Base-by-base conservation (phyloP, 2,888 invertebrate genomes). In the Eledone cirrhosa region DNA sequence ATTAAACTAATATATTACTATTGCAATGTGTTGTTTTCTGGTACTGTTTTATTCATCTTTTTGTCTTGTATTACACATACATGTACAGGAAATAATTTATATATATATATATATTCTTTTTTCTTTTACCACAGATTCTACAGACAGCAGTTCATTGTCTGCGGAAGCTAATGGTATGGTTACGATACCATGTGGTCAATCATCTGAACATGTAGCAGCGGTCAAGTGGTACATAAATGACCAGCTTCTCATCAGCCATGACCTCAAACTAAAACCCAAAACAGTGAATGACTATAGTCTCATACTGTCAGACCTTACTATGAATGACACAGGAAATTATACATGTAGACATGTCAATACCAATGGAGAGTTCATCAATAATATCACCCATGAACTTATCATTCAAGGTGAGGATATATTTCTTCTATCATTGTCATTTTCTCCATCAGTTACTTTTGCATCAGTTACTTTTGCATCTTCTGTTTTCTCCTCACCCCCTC, bases 201-300 rank as follows among this genome's bases (percentile, higher is more conserved):
- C 29, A 1, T 76, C 48, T 29, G 76, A 76, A 29, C n/a, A 76
- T 0, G 48, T 76, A 13, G 48, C 29, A 48, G 24, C 48, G 41
- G 48, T 76, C 76, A 76, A 48, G 22, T 76, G 76, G 76, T 76
- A 76, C 48, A 29, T 29, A 76, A 41, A 76, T 8, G 76, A 76
- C 27, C 48, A 76, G 27, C 29, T 76, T 24, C n/a, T 76, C 29
- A 48, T 76, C 14, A 13, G 41, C 47, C 48, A 48, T 27, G 48
- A 33, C 48, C 76, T 48, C 8, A 48, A 27, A 47, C 29, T n/a
- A 76, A 76, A 76, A 47, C 41, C 41, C 24, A 76, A 29, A 14
- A 47, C 47, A 19, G 47, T 48, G 22, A 47, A 27, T 4, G 48
- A 76, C 27, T 76, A 48, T 47, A 76, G 76, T 33, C 47, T 76